These are phyloP conservation scores for Cricetomys ansorgei DNA, from an alignment of 2,113 vertebrate genomes.

Conservation along the genomic window DNA sequence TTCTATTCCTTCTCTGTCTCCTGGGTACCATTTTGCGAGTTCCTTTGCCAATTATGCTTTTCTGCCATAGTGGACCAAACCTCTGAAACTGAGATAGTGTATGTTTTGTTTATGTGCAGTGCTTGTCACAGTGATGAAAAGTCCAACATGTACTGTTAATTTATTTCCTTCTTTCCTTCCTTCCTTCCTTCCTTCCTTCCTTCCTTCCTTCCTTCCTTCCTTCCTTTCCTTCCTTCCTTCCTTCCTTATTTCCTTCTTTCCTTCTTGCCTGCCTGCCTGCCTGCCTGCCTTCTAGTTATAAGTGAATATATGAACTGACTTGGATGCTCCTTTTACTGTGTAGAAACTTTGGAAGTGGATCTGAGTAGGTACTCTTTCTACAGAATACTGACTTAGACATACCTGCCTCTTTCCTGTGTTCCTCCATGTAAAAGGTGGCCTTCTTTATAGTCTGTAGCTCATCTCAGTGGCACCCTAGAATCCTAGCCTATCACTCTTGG, in stretches of 20 bases:
- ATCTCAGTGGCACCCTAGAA: background rate
- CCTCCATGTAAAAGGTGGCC: background rate
- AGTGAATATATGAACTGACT: background rate
- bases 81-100: background rate
- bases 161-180: constrained; percentile 35
- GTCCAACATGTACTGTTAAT: background rate
- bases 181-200: too few species aligned
- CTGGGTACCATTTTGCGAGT: background rate
- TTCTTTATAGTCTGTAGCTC: background rate
- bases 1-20: background rate
- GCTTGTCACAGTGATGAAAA: background rate
- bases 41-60: background rate
- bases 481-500: background rate
- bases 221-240: too few species aligned
- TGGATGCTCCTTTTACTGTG: background rate
- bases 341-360: constrained; percentile 5
- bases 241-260: too few species aligned
- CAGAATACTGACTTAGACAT: background rate
- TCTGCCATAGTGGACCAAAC: background rate
- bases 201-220: too few species aligned
- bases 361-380: background rate
- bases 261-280: too few species aligned
- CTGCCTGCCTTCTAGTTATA: constrained; percentile 46
- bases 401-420: background rate
- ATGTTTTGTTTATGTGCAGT: background rate